A percentile compares a stretch with the other conserved stretches of the same genome.
Conservation (phyloP, 2,113 vertebrate genomes). For the Dipodomys stephensi region DNA sequence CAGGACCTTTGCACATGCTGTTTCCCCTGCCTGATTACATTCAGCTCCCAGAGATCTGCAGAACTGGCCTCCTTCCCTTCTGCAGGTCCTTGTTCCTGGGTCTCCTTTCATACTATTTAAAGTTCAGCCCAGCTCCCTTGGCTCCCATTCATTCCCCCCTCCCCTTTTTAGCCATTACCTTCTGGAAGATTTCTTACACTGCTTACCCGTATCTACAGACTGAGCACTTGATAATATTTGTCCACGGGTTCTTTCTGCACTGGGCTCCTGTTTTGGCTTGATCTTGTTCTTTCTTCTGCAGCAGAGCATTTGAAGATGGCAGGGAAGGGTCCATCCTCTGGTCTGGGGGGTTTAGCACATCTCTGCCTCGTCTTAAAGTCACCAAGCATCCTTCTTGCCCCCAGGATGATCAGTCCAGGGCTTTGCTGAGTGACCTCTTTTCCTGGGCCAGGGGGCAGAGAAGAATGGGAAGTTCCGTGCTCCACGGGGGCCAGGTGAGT, state of each 20-base stretch:
- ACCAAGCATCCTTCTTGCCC: background rate
- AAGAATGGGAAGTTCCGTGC: background rate
- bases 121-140: background rate
- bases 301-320: background rate
- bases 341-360: no score
- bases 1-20: background rate
- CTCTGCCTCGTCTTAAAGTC: no score
- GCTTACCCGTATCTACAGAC: background rate
- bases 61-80: background rate
- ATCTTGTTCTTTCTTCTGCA: background rate
- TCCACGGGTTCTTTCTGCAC: no score
- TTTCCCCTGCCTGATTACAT: background rate
- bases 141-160: background rate
- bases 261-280: no score
- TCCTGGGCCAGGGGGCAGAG: conserved; percentile 14
- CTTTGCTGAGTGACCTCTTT: background rate
- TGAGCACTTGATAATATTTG: background rate
- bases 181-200: background rate
- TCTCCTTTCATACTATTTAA: background rate
- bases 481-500: background rate
- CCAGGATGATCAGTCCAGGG: no score
- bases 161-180: background rate
- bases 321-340: no score
- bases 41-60: background rate
- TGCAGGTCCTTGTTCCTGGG: background rate